A percentile compares a stretch with the other conserved stretches of the same genome.
Evolutionary conservation across 2,797 vertebrate species (phyloP).

Genomic region (Melanotaenia trifasciata): DNA sequence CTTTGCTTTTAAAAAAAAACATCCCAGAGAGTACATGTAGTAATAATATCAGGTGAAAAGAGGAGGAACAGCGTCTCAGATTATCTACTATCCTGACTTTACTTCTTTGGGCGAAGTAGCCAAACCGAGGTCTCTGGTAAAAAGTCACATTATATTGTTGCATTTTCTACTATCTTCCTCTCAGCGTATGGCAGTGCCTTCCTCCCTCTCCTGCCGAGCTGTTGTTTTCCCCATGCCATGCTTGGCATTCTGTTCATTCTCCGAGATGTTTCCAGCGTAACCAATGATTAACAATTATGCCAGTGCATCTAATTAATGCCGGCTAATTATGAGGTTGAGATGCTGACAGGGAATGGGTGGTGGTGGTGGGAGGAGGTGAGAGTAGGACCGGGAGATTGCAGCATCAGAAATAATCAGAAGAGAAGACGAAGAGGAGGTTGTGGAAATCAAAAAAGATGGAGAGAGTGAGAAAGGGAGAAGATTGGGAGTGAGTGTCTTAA

Average conservation of each 20-base stretch:
- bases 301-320: conserved; percentile 85
- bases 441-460: conserved; percentile 25
- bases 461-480: conserved; percentile 49
- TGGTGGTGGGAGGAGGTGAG: neutral
- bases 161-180: conserved; percentile 36
- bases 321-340: conserved; percentile 85
- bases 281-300: conserved; percentile 87
- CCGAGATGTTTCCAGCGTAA: conserved; percentile 83
- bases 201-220: conserved; percentile 31
- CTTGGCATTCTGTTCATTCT: conserved; percentile 81
- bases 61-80: conserved; percentile 47
- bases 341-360: conserved; percentile 73
- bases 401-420: conserved; percentile 75
- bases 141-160: conserved; percentile 44
- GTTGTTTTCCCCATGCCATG: conserved; percentile 61
- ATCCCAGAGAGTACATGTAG: conserved; percentile 38
- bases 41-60: conserved; percentile 61
- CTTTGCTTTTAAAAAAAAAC: conserved; percentile 26
- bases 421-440: conserved; percentile 53
- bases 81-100: conserved; percentile 48
- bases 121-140: conserved; percentile 25
- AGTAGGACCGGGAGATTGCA: conserved; percentile 56
- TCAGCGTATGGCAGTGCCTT: conserved; percentile 2
- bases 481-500: conserved; percentile 72
- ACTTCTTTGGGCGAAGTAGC: conserved; percentile 37